Base-by-base conservation (phyloP, 2,888 invertebrate genomes). In the Siphonodentalium dalli region DNA sequence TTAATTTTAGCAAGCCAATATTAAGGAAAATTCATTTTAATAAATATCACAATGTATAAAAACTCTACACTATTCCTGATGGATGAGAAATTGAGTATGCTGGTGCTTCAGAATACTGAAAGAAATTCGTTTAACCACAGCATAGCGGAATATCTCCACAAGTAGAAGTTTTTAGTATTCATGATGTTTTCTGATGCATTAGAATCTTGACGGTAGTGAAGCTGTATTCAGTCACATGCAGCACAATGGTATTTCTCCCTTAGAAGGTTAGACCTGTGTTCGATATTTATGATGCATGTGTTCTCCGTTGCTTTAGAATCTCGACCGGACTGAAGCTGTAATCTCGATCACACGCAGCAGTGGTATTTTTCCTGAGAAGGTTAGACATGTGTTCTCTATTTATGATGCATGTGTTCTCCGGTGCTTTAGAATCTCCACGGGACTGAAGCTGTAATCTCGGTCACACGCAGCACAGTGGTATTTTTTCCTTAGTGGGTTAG, bases 361-460 rank as follows among this genome's bases (percentile, higher is more conserved):
- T n/a, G n/a, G n/a, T n/a, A n/a, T n/a, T n/a, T n/a, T n/a, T n/a
- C n/a, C n/a, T n/a, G n/a, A n/a, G n/a, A n/a, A n/a, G n/a, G n/a
- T n/a, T n/a, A n/a, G n/a, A n/a, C n/a, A n/a, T n/a, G n/a, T n/a
- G n/a, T n/a, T n/a, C n/a, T n/a, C n/a, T n/a, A n/a, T n/a, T n/a
- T n/a, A 3, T 33, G 13, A 20, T 44, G n/a, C 29, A 47, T 72
- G 72, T 7, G 67, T 60, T 55, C 74, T 90, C 77, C 88, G 92
- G 83, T 96, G 95, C 70, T 87, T 90, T 59, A 95, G 85, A 77
- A 93, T 89, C 78, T 95, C 93, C 21, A 90, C 89, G 4, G 91
- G 88, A 11, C 90, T 89, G 63, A 93, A 82, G 69, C 86, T 85
- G 52, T 93, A 80, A 5, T 85, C 86, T 66, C 87, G 83, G 2